These are phyloP conservation scores for Papilio dardanus DNA, from an alignment of 1,140 invertebrate species.

Conservation along the genomic window DNA sequence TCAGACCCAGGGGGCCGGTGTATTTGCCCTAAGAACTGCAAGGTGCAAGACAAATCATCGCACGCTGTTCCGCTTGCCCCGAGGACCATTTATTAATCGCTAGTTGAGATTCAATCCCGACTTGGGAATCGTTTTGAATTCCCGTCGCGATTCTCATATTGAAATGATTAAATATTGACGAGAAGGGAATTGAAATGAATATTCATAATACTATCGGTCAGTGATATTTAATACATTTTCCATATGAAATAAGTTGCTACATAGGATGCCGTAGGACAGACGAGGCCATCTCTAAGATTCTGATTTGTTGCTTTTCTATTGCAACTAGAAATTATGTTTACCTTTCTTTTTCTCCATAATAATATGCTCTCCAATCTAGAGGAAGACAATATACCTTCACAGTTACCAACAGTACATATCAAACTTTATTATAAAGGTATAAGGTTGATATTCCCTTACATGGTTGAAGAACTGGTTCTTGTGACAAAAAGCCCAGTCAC, in stretches of 20 bases:
- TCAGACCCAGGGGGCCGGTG: not conserved
- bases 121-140: not conserved
- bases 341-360: not conserved
- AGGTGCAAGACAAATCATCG: not conserved
- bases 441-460: not conserved
- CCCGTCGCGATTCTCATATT: not conserved
- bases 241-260: too few species aligned
- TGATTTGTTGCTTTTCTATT: not conserved
- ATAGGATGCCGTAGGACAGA: too few species aligned
- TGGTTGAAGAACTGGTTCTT: conserved; percentile 4
- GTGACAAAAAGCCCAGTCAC: conserved; percentile 33
- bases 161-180: not conserved
- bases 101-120: not conserved
- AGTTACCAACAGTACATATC: not conserved
- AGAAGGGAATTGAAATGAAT: not conserved
- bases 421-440: not conserved
- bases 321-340: not conserved
- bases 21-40: not conserved
- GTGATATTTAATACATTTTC: too few species aligned
- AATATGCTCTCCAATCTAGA: not conserved
- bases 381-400: not conserved
- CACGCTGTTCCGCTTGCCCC: not conserved
- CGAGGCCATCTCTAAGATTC: not conserved
- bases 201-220: not conserved
- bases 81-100: not conserved